These are phyloP conservation scores for Lordiphosa stackelbergi DNA, from an alignment of 1,140 invertebrate genomes.

Conservation along the genomic window DNA sequence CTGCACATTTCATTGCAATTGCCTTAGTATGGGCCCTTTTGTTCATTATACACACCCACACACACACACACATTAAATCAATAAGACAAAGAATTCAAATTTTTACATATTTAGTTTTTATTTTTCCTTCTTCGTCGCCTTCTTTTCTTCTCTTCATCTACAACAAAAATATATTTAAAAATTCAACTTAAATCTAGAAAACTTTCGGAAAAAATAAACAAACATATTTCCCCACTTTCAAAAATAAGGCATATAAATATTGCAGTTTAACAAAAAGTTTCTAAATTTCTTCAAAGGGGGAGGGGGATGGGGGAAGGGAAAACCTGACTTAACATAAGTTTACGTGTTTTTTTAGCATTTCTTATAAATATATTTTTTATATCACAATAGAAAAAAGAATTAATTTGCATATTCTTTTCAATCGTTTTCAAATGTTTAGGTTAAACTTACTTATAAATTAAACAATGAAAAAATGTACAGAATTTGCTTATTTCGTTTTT, in stretches of 20 bases:
- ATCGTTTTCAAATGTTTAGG: slow-evolving; percentile 48
- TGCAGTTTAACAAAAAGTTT: slow-evolving; percentile 39
- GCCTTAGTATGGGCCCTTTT: slow-evolving; percentile 63
- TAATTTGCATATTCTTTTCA: slow-evolving; percentile 70
- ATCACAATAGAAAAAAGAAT: slow-evolving; percentile 74
- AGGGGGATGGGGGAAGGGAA: slow-evolving; percentile 6
- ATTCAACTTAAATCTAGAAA: slow-evolving; percentile 15
- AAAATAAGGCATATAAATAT: slow-evolving; percentile 68
- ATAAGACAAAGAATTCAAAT: slow-evolving; percentile 13
- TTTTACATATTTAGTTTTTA: slow-evolving; percentile 67
- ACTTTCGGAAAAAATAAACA: slow-evolving; percentile 14
- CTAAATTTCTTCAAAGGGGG: slow-evolving; percentile 21
- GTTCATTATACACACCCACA: slow-evolving; percentile 60
- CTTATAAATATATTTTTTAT: slow-evolving; percentile 59
- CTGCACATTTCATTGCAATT: slow-evolving; percentile 63
- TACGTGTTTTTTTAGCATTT: slow-evolving; percentile 26
- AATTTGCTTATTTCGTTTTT: slow-evolving; percentile 49
- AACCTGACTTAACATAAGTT: slow-evolving; percentile 56
- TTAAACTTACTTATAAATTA: slow-evolving; percentile 68
- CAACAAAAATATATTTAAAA: slow-evolving; percentile 61
- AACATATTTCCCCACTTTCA: slow-evolving; percentile 25
- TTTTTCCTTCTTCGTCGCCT: slow-evolving; percentile 26
- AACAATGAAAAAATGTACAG: slow-evolving; percentile 72
- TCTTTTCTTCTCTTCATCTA: slow-evolving; percentile 22
- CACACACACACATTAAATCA: slow-evolving; percentile 53